Percentiles rank a stretch among this genome's conserved stretches.
phyloP scores from a whole-genome alignment of 2,888 invertebrate species.

The Cryptops parisi region DNA sequence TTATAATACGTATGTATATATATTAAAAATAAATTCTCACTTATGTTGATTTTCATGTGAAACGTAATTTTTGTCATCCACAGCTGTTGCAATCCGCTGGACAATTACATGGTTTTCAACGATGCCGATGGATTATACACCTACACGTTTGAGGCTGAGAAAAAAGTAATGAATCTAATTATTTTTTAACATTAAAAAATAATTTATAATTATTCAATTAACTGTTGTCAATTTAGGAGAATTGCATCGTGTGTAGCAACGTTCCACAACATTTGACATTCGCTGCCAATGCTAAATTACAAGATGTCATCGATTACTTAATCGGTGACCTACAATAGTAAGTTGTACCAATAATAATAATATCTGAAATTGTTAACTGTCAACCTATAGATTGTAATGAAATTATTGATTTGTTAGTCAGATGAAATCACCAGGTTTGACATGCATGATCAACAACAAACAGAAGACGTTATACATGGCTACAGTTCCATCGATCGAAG shows the following conservation, averaged over 20 bases:
- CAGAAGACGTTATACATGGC: conserved; percentile 89
- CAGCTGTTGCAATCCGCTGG: conserved; percentile 72
- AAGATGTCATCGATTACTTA: conserved; percentile 64
- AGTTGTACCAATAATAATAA: conserved; percentile 21
- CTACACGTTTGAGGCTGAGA: conserved; percentile 86
- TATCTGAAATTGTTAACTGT: conserved; percentile 10
- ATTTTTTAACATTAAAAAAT: too few species aligned
- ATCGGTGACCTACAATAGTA: conserved; percentile 55
- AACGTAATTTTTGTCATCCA: conserved; percentile 7
- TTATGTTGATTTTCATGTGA: neutral
- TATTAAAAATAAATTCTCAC: too few species aligned
- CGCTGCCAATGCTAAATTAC: conserved; percentile 44
- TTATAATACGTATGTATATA: too few species aligned
- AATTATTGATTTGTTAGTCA: conserved; percentile 38
- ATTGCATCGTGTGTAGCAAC: conserved; percentile 79
- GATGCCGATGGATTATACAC: conserved; percentile 92
- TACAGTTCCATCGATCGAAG: conserved; percentile 79
- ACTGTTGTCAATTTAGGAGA: conserved; percentile 31
- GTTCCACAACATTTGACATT: conserved; percentile 25
- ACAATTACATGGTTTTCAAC: conserved; percentile 94
- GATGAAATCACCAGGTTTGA: conserved; percentile 78
- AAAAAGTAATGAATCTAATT: too few species aligned
- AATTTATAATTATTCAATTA: too few species aligned
- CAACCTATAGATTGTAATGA: too few species aligned
- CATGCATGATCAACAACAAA: conserved; percentile 63